These are phyloP conservation scores for Trinectes maculatus DNA, from an alignment of 2,113 vertebrate genomes.

Conservation along the genomic window DNA sequence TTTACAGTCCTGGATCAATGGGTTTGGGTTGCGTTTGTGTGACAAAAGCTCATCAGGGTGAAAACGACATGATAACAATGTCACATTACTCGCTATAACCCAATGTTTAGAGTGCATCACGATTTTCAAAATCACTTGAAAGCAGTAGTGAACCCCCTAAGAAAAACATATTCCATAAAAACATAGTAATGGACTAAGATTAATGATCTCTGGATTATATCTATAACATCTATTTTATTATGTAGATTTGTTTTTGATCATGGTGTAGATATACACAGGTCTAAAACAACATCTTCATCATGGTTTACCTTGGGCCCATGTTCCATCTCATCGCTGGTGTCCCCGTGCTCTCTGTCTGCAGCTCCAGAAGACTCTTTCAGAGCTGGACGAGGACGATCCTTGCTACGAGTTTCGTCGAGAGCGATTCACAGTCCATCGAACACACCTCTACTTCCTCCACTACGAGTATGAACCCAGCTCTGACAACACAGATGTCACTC, in stretches of 20 bases:
- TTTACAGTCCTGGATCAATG: too few species aligned
- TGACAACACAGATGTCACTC: constrained; percentile 91
- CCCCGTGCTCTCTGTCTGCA: constrained; percentile 60
- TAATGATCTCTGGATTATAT: too few species aligned
- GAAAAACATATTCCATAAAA: too few species aligned
- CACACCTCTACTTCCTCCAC: constrained; percentile 96
- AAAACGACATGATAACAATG: too few species aligned
- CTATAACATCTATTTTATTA: too few species aligned
- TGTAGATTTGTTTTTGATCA: not conserved
- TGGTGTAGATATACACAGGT: not conserved
- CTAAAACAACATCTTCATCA: not conserved
- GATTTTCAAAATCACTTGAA: too few species aligned
- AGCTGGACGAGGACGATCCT: constrained; percentile 95
- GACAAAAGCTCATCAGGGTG: too few species aligned
- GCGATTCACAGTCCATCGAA: constrained; percentile 95
- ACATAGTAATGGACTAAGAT: too few species aligned
- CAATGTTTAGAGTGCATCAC: too few species aligned
- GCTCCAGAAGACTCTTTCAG: constrained; percentile 96
- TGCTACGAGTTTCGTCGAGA: constrained; percentile 98
- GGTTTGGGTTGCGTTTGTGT: too few species aligned
- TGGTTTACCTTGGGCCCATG: not conserved
- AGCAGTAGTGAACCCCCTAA: too few species aligned
- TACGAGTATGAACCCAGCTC: constrained; percentile 88
- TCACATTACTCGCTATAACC: too few species aligned
- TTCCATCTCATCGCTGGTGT: not conserved